A percentile compares a stretch with the other conserved stretches of the same genome.
Evolutionary conservation across 53 echinoderm and acorn worm genomes (phyloP).

Genomic region (Patiria pectinifera): DNA sequence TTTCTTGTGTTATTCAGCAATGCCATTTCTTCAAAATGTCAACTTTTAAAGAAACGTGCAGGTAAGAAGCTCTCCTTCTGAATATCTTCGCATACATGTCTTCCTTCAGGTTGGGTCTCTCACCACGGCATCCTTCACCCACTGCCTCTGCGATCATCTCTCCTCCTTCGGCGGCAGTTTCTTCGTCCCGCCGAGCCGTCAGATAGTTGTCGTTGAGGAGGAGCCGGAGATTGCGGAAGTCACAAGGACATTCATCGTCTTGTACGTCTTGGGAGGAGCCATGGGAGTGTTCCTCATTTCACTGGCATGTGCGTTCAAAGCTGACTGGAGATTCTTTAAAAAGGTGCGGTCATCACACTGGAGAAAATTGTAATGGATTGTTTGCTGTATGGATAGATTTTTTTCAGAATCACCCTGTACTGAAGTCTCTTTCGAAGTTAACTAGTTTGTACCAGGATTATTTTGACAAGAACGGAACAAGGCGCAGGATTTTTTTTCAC

Average conservation of each 20-base stretch:
- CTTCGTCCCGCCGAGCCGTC: conserved; percentile 72
- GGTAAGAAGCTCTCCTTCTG: too few species aligned
- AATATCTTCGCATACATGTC: too few species aligned
- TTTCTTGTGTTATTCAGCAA: too few species aligned
- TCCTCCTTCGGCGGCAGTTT: conserved; percentile 82
- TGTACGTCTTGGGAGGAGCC: conserved; percentile 42
- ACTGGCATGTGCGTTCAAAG: conserved; percentile 16
- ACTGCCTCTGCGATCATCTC: conserved; percentile 84
- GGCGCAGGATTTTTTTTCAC: too few species aligned
- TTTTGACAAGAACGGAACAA: too few species aligned
- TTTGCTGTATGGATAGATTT: too few species aligned
- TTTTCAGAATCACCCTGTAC: too few species aligned
- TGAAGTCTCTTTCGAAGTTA: too few species aligned
- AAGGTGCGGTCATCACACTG: background rate
- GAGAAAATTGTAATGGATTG: background rate
- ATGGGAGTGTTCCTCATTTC: conserved; percentile 19
- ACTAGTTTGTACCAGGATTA: too few species aligned
- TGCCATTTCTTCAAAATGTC: too few species aligned
- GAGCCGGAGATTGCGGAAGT: conserved; percentile 14
- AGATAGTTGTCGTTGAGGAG: conserved; percentile 57
- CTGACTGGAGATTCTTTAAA: conserved; percentile 46
- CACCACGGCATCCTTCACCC: conserved; percentile 77
- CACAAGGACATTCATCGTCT: conserved; percentile 21
- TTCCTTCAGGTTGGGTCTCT: conserved; percentile 75
- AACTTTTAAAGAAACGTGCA: too few species aligned